Evolutionary conservation across 2,113 vertebrate genomes (phyloP), one percentile per base, ranked within the genome.

Genomic region (Mesembrinibis cayennensis): DNA sequence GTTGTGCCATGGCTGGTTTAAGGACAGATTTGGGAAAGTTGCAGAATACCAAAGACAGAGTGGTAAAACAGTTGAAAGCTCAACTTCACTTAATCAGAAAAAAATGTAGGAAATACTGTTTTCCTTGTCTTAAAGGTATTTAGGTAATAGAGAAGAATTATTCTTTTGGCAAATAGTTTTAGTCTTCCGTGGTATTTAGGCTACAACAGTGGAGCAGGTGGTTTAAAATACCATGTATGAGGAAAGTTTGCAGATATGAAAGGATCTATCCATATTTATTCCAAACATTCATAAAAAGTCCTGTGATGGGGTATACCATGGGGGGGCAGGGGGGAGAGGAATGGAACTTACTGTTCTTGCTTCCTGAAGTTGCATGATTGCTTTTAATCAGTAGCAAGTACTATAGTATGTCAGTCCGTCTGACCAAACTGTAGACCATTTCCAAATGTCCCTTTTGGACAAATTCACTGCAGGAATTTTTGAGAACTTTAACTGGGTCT

Each of bases 301-400:
- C 62, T 82, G 34, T 73, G 17, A 20, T 69, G 27, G 40, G 3
- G 6, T 82, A 30, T 52, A 36, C 19, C 4, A 8, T 3, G 26
- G 3, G 0, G 6, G 9, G 16, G 4, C 0, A 4, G 7, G 13
- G 7, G 40, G 40, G 12, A 42, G 40, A 42, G 40, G 40, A 42
- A 42, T 1, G 7, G 16, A 71, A 29, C 12, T 40, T 40, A 22
- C 6, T 61, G 6, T 42, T 49, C 32, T 42, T 65, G 42, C 45
- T 84, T 80, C 36, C 50, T 69, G 1, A 52, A 63, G 53, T 52
- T 73, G 34, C 14, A 7, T 30, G 26, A 16, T 80, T 91, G 38
- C 14, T 89, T 17, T 40, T 84, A 3, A 18, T 61, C 30, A 32
- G 27, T 66, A 18, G 6, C 18, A 76, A 52, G 22, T 42, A 36